These are phyloP conservation scores for Heliconius melpomene DNA, from an alignment of 1,140 invertebrate genomes.

Conservation along the genomic window DNA sequence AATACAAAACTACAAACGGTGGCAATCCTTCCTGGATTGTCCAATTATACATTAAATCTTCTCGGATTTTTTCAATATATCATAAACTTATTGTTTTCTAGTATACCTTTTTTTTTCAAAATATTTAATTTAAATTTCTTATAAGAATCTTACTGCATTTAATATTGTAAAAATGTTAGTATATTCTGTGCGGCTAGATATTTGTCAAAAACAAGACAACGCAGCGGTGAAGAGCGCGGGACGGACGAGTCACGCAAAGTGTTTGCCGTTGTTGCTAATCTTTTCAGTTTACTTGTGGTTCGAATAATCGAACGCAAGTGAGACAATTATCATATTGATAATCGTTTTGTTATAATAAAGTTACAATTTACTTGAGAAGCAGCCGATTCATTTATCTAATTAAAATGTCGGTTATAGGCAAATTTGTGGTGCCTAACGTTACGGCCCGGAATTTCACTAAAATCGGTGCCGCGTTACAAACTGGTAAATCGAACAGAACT, in stretches of 20 bases:
- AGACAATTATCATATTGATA: not conserved
- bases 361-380: not conserved
- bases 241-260: conserved; percentile 7
- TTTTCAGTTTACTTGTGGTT: conserved; percentile 7
- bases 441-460: conserved; percentile 56
- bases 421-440: conserved; percentile 62
- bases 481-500: conserved; percentile 66
- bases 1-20: no score
- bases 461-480: conserved; percentile 58
- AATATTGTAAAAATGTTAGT: no score
- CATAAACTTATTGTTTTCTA: no score
- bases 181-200: not conserved
- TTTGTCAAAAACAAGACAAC: not conserved
- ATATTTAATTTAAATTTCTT: no score
- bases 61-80: no score
- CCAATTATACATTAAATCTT: no score
- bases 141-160: no score
- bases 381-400: conserved; percentile 1
- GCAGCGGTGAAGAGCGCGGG: conserved; percentile 8
- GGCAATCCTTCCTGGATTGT: no score
- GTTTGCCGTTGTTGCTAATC: not conserved
- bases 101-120: no score
- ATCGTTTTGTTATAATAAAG: not conserved
- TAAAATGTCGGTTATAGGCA: conserved; percentile 70
- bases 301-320: conserved; percentile 19